Base-by-base conservation (phyloP, 2,113 vertebrate species). In the Urocitellus parryii region DNA sequence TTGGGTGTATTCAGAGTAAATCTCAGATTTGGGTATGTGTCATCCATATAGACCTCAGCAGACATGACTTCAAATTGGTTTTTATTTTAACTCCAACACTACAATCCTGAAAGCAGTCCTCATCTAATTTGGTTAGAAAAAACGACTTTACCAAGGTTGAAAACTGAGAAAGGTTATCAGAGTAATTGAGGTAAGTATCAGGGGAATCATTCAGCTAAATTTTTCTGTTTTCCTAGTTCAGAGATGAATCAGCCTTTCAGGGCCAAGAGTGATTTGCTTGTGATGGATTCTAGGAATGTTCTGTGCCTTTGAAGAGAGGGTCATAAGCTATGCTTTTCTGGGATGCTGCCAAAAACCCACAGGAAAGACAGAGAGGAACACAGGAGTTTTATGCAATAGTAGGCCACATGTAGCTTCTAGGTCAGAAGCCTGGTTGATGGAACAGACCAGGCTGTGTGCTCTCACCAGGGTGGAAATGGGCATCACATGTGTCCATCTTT, bases 121-220 rank as follows among this genome's bases (percentile, higher is more conserved):
- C 67, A 56, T 58, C 56, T 58, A 58, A 58, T 87, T 89, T 74
- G 79, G 48, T 25, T 83, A 72, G 83, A 96, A 96, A 94, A 92
- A 39, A 63, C 11, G 10, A 22, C 13, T 90, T 83, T 70, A 86
- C 29, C 83, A 79, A 82, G 89, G 51, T 58, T 95, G 94, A 89
- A 96, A 96, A 86, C 74, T 76, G 83, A 96, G 94, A 91, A 95
- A 90, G 20, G 87, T 96, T 96, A 87, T 76, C 90, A 90, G 72
- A 83, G 76, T 87, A 77, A 94, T 22, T 72, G 77, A 97, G 81
- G 42, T 70, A 92, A 88, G 63, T 56, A 27, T 91, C 88, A 78
- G 53, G 81, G 78, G 77, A 92, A n/a, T 94, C 25, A 42, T 77
- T 91, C 78, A 86, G 82, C 63, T 94, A n/a, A 18, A 91, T 88